A percentile compares a stretch with the other conserved stretches of the same genome.
Evolutionary conservation across 2,888 invertebrate genomes (phyloP).

Genomic region (Thecophora atra): DNA sequence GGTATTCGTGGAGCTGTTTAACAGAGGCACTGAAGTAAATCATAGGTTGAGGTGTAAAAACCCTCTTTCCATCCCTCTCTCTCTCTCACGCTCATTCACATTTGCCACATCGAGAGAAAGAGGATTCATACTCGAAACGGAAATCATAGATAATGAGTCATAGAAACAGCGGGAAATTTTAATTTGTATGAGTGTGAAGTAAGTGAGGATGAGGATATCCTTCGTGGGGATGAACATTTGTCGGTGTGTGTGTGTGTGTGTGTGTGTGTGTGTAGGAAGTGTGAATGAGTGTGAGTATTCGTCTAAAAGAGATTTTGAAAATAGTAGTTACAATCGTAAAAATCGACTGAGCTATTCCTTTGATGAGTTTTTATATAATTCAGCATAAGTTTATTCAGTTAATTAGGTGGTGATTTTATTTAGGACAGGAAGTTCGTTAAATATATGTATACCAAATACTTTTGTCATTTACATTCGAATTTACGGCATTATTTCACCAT

Average conservation of each 20-base stretch:
- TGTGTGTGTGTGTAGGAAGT: not conserved
- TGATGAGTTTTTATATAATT: no score
- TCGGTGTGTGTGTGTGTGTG: slow-evolving; percentile 12
- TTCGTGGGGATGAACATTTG: not conserved
- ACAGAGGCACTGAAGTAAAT: slow-evolving; percentile 11
- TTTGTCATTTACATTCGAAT: no score
- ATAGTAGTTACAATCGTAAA: no score
- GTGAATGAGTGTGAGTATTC: slow-evolving; percentile 12
- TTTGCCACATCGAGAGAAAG: not conserved
- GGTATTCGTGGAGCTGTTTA: not conserved
- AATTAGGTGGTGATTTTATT: no score
- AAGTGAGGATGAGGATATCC: not conserved
- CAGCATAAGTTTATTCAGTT: no score
- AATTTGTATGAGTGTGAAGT: not conserved
- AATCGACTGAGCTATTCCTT: no score
- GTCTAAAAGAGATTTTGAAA: not conserved
- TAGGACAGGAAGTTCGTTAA: no score
- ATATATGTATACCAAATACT: no score
- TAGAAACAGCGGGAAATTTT: not conserved
- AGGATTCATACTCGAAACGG: no score
- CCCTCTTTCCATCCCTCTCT: not conserved
- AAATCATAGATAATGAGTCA: not conserved
- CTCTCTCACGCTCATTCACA: no score
- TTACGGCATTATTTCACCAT: no score
- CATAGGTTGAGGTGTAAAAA: slow-evolving; percentile 29